Percentiles rank a stretch among this genome's conserved stretches.
Evolutionary conservation across 1,140 invertebrate species (phyloP).

Genomic region (Sitobion miscanthi): DNA sequence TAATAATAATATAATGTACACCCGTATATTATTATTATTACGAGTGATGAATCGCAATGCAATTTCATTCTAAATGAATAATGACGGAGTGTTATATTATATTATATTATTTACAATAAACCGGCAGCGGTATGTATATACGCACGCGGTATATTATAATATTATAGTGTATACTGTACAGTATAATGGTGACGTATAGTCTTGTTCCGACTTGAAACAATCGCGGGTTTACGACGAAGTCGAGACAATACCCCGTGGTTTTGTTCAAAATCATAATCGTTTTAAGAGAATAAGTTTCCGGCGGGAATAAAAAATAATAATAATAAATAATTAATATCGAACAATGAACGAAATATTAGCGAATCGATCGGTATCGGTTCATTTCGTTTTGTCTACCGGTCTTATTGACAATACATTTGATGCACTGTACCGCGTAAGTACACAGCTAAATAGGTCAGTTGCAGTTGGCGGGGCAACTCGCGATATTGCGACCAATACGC

Average conservation of each 20-base stretch:
- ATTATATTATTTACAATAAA: not conserved
- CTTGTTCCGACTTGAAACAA: not conserved
- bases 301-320: not conserved
- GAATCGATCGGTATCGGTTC: too few relatives aligned
- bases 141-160: not conserved
- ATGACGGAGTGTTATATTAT: not conserved
- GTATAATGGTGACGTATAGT: too few relatives aligned
- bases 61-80: constrained; percentile 1
- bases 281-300: not conserved
- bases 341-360: too few relatives aligned
- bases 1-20: not conserved
- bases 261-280: not conserved
- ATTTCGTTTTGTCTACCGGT: too few relatives aligned
- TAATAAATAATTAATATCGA: too few relatives aligned
- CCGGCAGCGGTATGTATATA: not conserved
- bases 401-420: too few relatives aligned
- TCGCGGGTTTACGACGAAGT: not conserved
- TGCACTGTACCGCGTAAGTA: too few relatives aligned
- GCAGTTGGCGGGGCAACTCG: too few relatives aligned
- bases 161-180: not conserved
- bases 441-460: too few relatives aligned
- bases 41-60: not conserved
- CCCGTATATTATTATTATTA: not conserved
- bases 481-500: too few relatives aligned
- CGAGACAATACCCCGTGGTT: not conserved